Percentiles rank a stretch among this genome's conserved stretches.
Conservation (phyloP, 2,888 invertebrate genomes). For the Mythimna loreyi region DNA sequence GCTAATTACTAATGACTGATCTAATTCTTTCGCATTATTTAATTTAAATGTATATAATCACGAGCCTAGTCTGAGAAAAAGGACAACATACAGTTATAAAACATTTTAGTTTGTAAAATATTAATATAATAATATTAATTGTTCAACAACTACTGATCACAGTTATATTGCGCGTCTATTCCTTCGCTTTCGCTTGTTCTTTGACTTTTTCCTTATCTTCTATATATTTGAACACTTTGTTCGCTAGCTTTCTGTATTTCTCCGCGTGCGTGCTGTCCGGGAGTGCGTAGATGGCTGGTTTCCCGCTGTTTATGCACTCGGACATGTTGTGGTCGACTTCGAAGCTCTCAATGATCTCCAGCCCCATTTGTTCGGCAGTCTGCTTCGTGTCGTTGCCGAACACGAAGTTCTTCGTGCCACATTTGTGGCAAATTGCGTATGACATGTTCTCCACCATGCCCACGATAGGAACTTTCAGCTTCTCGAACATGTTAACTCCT, state of each 20-base stretch:
- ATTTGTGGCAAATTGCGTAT: conserved; percentile 94
- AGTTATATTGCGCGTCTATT: conserved; percentile 69
- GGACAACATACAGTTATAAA: conserved; percentile 74
- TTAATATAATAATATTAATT: conserved; percentile 45
- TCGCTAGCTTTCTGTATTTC: conserved; percentile 85
- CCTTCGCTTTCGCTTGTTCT: conserved; percentile 73
- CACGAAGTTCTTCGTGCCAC: conserved; percentile 93
- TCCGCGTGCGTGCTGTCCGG: conserved; percentile 90
- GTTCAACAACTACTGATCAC: conserved; percentile 66
- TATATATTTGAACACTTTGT: conserved; percentile 86
- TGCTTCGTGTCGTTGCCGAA: conserved; percentile 93
- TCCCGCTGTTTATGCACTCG: conserved; percentile 93
- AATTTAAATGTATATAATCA: conserved; percentile 15
- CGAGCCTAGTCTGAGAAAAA: conserved; percentile 17
- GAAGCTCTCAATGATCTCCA: conserved; percentile 93
- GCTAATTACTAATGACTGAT: conserved; percentile 17
- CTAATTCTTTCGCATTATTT: conserved; percentile 32
- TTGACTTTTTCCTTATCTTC: conserved; percentile 81
- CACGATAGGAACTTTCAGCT: conserved; percentile 95
- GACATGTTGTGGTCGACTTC: conserved; percentile 94
- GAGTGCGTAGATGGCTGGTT: conserved; percentile 93
- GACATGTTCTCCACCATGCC: conserved; percentile 99
- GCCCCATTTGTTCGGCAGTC: conserved; percentile 92
- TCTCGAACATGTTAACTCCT: conserved; percentile 97
- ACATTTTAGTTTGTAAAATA: conserved; percentile 73